A percentile compares a stretch with the other conserved stretches of the same genome.
These are phyloP conservation scores for Drosophila mettleri DNA, from an alignment of 2,888 invertebrate species.

Conservation along the genomic window DNA sequence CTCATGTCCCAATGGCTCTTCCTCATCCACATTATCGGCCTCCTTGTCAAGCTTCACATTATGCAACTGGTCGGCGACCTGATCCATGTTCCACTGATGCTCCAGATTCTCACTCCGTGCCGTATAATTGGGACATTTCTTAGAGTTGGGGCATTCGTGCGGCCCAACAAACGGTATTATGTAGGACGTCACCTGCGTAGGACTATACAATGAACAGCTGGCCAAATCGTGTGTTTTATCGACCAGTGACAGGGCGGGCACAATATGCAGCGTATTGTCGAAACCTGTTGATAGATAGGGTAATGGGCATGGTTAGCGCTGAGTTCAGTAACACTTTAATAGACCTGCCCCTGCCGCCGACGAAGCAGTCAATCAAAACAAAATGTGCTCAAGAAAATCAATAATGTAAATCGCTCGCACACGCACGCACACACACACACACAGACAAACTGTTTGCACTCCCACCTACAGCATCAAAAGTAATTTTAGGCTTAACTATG, in stretches of 20 bases:
- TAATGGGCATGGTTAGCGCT: slow-evolving; percentile 12
- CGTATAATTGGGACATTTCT: slow-evolving; percentile 84
- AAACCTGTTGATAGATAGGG: slow-evolving; percentile 80
- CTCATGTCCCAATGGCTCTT: slow-evolving; percentile 79
- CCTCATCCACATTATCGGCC: slow-evolving; percentile 37
- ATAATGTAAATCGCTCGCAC: slow-evolving; percentile 59
- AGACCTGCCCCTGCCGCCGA: slow-evolving; percentile 16
- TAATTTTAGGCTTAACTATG: slow-evolving; percentile 60
- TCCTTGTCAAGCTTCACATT: slow-evolving; percentile 42
- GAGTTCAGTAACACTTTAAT: slow-evolving; percentile 51
- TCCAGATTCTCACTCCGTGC: slow-evolving; percentile 21
- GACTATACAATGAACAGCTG: slow-evolving; percentile 78
- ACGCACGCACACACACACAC: slow-evolving; percentile 15
- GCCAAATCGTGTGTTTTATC: slow-evolving; percentile 78
- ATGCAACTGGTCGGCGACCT: slow-evolving; percentile 42
- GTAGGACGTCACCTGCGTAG: slow-evolving; percentile 84
- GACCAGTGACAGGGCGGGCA: slow-evolving; percentile 83
- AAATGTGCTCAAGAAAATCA: slow-evolving; percentile 70
- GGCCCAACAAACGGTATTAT: slow-evolving; percentile 85
- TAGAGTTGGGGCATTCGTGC: slow-evolving; percentile 85
- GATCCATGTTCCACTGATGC: slow-evolving; percentile 34
- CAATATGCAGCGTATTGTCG: slow-evolving; percentile 85
- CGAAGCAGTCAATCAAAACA: slow-evolving; percentile 68
- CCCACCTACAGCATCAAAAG: slow-evolving; percentile 45
- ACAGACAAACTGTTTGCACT: slow-evolving; percentile 28